Evolutionary conservation across 2,888 invertebrate genomes (phyloP).

Genomic region (Chrysolina haemoptera): DNA sequence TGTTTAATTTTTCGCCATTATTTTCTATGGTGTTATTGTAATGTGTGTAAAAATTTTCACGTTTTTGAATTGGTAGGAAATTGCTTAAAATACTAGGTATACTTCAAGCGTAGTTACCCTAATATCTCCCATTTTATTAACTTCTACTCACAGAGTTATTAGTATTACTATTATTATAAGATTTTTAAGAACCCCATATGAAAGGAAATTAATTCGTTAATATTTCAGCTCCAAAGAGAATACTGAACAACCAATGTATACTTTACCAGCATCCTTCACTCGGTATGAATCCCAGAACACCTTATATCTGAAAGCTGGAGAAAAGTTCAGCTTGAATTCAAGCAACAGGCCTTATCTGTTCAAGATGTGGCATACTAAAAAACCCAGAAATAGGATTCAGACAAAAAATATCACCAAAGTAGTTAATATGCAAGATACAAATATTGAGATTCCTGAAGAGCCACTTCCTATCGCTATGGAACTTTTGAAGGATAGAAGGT

Average conservation of each 20-base stretch:
- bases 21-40: too few relatives aligned
- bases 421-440: slow-evolving; percentile 71
- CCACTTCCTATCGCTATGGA: slow-evolving; percentile 51
- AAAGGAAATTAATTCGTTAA: neutral
- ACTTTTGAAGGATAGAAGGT: slow-evolving; percentile 48
- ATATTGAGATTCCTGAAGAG: slow-evolving; percentile 62
- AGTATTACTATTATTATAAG: too few relatives aligned
- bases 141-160: too few relatives aligned
- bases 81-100: too few relatives aligned
- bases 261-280: slow-evolving; percentile 86
- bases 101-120: too few relatives aligned
- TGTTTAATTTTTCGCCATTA: too few relatives aligned
- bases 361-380: slow-evolving; percentile 38
- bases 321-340: slow-evolving; percentile 46
- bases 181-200: too few relatives aligned
- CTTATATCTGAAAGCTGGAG: slow-evolving; percentile 57
- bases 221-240: slow-evolving; percentile 52
- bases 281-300: slow-evolving; percentile 75
- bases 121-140: too few relatives aligned
- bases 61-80: too few relatives aligned
- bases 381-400: slow-evolving; percentile 34
- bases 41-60: too few relatives aligned
- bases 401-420: slow-evolving; percentile 71
- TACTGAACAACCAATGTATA: slow-evolving; percentile 68
- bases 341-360: slow-evolving; percentile 47